Evolutionary conservation across 2,797 vertebrate species (phyloP), one percentile per base, ranked within the genome.

Genomic region (Percopsis omiscomaycus): DNA sequence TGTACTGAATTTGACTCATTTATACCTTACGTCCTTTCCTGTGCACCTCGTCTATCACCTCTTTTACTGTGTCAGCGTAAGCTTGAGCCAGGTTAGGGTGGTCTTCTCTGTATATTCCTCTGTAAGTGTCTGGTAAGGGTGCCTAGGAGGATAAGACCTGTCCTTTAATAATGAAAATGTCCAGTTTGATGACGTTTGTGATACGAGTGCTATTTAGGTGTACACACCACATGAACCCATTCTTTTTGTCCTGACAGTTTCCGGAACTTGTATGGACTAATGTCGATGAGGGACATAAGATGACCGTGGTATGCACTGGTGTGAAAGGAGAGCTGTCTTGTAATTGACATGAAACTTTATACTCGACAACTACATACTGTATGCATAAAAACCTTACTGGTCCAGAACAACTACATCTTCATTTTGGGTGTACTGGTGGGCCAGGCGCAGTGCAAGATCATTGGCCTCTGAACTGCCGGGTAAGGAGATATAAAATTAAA

Each of bases 221-320:
- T 87, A 94, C 96, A 58, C 89, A 99, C 96, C 96, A 99, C 96
- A 0, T 98, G 97, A 88, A 98, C 96, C 96, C 95, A 98, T 72
- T 99, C 95, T 92, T 96, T 98, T 88, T 98, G 95, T 82, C 95
- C 95, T 46, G 87, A 88, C 86, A 98, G 89, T 88, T 95, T 94
- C 80, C 91, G 91, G 92, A 99, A 99, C 89, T 99, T 99, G 92
- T 99, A 98, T 54, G 97, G 97, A 82, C 97, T 99, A 88, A 99
- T 98, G 91, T 98, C 95, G 62, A 96, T 97, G 89, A 99, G 90
- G 67, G 96, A 96, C 88, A 89, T 95, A 74, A 98, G 93, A 88
- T 98, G 93, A 59, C 97, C 97, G 0, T 99, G 97, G 88, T 98
- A 99, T 57, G 96, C 96, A 74, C 96, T 95, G 56, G 79, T 71